Evolutionary conservation across 2,888 invertebrate species (phyloP).

Genomic region (Tholera decimalis): DNA sequence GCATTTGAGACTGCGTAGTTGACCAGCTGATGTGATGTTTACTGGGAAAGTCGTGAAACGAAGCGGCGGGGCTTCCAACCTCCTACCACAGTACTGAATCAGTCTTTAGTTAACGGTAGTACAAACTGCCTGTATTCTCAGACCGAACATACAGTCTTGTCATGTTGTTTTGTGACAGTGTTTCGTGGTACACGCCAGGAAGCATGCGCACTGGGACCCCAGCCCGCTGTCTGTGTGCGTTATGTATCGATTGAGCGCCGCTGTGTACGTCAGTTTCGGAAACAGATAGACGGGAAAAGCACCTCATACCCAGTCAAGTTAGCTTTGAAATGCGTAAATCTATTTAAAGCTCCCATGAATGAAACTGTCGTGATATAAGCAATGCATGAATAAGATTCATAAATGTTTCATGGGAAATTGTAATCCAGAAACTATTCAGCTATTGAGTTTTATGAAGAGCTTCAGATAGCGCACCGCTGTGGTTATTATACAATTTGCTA

Average conservation of each 20-base stretch:
- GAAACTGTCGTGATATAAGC: constrained; percentile 66
- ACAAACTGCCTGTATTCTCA: constrained; percentile 38
- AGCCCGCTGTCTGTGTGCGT: constrained; percentile 82
- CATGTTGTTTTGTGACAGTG: constrained; percentile 71
- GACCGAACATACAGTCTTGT: constrained; percentile 53
- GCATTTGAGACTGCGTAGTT: constrained; percentile 84
- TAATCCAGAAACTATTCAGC: constrained; percentile 31
- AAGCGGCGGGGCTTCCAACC: constrained; percentile 76
- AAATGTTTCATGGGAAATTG: constrained; percentile 27
- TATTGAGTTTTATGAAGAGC: constrained; percentile 20
- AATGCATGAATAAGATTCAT: constrained; percentile 39
- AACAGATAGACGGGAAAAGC: constrained; percentile 77
- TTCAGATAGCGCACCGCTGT: constrained; percentile 16
- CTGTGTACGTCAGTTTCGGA: constrained; percentile 87
- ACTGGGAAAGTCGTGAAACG: constrained; percentile 83
- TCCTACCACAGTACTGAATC: constrained; percentile 77
- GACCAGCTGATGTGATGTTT: constrained; percentile 90
- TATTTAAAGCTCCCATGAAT: constrained; percentile 82
- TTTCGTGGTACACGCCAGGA: constrained; percentile 79
- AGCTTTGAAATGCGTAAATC: constrained; percentile 78
- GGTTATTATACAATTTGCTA: constrained; percentile 30
- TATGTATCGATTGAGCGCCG: constrained; percentile 85
- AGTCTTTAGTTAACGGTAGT: constrained; percentile 63
- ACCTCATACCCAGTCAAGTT: constrained; percentile 66
- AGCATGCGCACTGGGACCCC: constrained; percentile 80